Percentiles rank a stretch among this genome's conserved stretches.
phyloP scores from a whole-genome alignment of 2,888 invertebrate species.

The Sinhomidia bicolor region DNA sequence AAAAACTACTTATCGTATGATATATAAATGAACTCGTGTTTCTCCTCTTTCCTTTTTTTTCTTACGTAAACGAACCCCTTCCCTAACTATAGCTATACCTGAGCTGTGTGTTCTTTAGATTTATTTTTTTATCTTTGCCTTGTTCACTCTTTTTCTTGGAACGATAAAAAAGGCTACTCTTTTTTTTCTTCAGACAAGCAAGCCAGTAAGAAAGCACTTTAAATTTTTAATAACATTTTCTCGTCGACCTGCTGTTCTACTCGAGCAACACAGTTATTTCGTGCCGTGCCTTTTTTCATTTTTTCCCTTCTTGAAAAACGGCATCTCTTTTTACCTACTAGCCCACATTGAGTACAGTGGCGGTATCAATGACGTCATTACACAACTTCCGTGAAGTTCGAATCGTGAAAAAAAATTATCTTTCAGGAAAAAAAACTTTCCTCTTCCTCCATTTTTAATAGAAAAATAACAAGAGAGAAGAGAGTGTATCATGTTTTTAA shows the following conservation, averaged over 20 bases:
- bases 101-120: too few species aligned
- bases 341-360: neutral
- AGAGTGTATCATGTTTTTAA: conserved; percentile 1
- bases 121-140: neutral
- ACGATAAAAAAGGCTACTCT: conserved; percentile 19
- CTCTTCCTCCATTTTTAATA: neutral
- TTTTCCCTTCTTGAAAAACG: neutral
- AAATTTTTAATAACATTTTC: conserved; percentile 34
- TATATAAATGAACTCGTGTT: neutral
- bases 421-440: neutral
- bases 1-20: neutral
- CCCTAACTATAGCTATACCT: too few species aligned
- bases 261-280: neutral
- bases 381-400: neutral
- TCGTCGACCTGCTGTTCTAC: neutral
- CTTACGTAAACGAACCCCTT: too few species aligned
- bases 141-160: neutral
- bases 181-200: neutral
- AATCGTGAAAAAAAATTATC: neutral
- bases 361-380: conserved; percentile 13
- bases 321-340: too few species aligned
- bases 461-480: conserved; percentile 9
- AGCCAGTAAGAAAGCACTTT: neutral
- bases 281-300: neutral
- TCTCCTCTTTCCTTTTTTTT: too few species aligned